Conservation (phyloP, 2,888 invertebrate genomes). For the Ceratothoa steindachneri region DNA sequence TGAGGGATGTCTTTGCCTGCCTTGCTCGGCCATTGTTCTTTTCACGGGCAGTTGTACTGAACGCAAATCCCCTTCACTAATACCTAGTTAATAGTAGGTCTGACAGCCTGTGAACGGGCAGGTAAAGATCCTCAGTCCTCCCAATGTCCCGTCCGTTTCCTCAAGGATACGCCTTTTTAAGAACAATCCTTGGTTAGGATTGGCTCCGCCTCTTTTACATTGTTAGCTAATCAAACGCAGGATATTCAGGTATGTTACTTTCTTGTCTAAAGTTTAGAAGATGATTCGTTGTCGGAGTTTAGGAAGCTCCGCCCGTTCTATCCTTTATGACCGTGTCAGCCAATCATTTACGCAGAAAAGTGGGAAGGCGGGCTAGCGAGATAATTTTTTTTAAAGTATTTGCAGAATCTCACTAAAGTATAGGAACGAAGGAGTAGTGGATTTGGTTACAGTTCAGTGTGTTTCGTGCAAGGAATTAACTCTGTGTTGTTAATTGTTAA, state of each 20-base stretch:
- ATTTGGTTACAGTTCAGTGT: background rate
- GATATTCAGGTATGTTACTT: background rate
- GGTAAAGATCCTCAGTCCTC: background rate
- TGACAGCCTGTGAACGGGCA: background rate
- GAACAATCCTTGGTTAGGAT: background rate
- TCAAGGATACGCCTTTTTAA: conserved; percentile 5
- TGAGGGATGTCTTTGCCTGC: no score
- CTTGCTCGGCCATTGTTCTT: conserved; percentile 24
- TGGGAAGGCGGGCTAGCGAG: background rate
- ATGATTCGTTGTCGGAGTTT: background rate
- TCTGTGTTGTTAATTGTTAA: no score
- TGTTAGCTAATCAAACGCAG: background rate
- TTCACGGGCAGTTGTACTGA: conserved; percentile 24
- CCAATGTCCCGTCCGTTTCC: background rate
- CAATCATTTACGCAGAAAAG: background rate
- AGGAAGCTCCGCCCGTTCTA: background rate
- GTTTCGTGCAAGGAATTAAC: no score
- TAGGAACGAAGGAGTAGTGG: background rate
- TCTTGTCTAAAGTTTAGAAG: background rate
- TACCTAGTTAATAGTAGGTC: background rate
- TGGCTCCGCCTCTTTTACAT: background rate
- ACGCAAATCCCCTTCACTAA: background rate
- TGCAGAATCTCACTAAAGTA: background rate
- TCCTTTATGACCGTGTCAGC: background rate
- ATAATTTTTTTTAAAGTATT: background rate